Evolutionary conservation across 1,140 invertebrate genomes (phyloP).

Genomic region (Lepidotrigona ventralis): DNA sequence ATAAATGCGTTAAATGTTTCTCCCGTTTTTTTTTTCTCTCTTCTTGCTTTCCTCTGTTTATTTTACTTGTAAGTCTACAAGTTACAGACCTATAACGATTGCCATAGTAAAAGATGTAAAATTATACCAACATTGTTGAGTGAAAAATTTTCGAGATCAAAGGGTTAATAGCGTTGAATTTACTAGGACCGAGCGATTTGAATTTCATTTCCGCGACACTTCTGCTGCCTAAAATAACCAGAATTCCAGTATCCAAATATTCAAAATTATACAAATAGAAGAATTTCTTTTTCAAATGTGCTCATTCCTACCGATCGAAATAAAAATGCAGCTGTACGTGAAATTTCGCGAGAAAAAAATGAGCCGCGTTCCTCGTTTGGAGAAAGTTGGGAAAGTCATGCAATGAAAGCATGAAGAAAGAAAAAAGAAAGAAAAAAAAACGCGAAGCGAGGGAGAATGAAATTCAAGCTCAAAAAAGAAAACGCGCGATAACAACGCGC

Average conservation of each 20-base stretch:
- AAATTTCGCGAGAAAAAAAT: not conserved
- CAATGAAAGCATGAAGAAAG: not conserved
- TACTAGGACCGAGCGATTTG: not conserved
- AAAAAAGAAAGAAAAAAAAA: not conserved
- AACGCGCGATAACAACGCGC: not conserved
- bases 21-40: not conserved
- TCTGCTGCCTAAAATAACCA: not conserved
- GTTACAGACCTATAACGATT: not conserved
- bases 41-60: not conserved
- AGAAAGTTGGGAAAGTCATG: not conserved
- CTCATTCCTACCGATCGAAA: not conserved
- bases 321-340: not conserved
- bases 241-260: not conserved
- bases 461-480: not conserved
- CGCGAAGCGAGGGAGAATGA: not conserved
- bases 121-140: not conserved
- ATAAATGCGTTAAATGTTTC: slow-evolving; percentile 43
- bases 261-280: not conserved
- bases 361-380: not conserved
- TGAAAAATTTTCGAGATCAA: not conserved
- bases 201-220: not conserved
- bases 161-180: slow-evolving; percentile 17
- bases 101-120: not conserved
- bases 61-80: not conserved
- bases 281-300: not conserved